phyloP scores from a whole-genome alignment of 1,140 invertebrate genomes.

The Bombus superbus region DNA sequence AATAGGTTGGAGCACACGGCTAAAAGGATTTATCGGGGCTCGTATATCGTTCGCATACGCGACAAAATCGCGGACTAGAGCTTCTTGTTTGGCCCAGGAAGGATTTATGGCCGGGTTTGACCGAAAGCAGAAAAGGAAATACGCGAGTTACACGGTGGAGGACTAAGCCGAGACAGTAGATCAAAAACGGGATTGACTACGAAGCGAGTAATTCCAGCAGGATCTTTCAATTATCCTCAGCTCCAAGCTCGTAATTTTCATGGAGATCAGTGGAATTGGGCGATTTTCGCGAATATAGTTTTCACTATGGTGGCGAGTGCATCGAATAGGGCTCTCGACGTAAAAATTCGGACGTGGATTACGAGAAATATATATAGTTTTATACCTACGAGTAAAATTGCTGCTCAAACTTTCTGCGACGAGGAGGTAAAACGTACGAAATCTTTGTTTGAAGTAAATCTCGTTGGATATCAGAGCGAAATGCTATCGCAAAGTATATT shows the following conservation, averaged over 20 bases:
- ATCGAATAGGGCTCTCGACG: neutral
- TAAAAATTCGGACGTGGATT: neutral
- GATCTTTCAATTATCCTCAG: slow-evolving; percentile 19
- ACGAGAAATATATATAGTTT: neutral
- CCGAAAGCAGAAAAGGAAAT: too few relatives aligned
- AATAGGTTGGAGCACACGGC: neutral
- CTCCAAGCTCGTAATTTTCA: neutral
- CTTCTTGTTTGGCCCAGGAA: neutral
- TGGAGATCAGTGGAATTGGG: neutral
- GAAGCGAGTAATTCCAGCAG: slow-evolving; percentile 8
- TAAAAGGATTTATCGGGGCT: slow-evolving; percentile 17
- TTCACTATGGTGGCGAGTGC: neutral
- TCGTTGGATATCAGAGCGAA: neutral
- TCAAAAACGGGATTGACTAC: slow-evolving; percentile 4
- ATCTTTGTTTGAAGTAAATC: neutral
- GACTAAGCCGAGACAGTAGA: neutral
- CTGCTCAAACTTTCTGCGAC: neutral
- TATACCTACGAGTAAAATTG: neutral
- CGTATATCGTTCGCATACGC: slow-evolving; percentile 24
- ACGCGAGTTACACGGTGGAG: neutral
- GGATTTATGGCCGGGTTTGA: neutral
- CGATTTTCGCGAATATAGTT: neutral
- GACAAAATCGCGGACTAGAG: slow-evolving; percentile 2
- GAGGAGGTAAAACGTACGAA: neutral
- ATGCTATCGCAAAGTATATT: neutral